These are phyloP conservation scores for Bombus huntii DNA, from an alignment of 1,140 invertebrate species.

Conservation along the genomic window DNA sequence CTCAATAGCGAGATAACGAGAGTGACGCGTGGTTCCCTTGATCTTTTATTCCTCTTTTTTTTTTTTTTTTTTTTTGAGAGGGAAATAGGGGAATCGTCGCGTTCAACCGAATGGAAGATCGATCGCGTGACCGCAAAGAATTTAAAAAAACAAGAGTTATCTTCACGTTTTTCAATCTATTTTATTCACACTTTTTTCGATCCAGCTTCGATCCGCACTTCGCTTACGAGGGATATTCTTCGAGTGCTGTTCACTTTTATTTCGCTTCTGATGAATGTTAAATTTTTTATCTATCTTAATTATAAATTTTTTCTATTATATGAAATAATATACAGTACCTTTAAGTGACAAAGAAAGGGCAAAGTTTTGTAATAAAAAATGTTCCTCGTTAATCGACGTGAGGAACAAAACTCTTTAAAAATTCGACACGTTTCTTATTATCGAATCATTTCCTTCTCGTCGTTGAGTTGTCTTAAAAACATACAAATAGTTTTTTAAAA, in stretches of 20 bases:
- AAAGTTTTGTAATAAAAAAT: background rate
- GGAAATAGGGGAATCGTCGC: conserved; percentile 51
- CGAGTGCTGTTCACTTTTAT: background rate
- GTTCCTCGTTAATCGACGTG: background rate
- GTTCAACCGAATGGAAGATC: conserved; percentile 57
- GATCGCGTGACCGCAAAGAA: conserved; percentile 54
- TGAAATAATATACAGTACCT: background rate
- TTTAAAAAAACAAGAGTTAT: background rate
- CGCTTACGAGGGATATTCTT: background rate
- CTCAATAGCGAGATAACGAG: conserved; percentile 10
- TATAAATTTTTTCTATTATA: background rate
- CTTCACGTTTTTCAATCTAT: background rate
- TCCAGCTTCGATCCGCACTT: conserved; percentile 11
- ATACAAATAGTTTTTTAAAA: background rate
- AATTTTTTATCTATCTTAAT: background rate
- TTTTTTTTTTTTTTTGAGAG: background rate
- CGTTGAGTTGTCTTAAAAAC: background rate
- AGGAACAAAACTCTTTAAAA: background rate
- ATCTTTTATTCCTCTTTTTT: background rate
- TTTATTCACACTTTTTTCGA: background rate
- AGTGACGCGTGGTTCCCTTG: background rate
- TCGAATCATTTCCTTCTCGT: background rate
- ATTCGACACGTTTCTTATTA: conserved; percentile 2
- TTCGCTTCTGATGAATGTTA: background rate
- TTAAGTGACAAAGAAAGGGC: background rate